Evolutionary conservation across 1,140 invertebrate genomes (phyloP), one percentile per base, ranked within the genome.

Genomic region (Manduca sexta): DNA sequence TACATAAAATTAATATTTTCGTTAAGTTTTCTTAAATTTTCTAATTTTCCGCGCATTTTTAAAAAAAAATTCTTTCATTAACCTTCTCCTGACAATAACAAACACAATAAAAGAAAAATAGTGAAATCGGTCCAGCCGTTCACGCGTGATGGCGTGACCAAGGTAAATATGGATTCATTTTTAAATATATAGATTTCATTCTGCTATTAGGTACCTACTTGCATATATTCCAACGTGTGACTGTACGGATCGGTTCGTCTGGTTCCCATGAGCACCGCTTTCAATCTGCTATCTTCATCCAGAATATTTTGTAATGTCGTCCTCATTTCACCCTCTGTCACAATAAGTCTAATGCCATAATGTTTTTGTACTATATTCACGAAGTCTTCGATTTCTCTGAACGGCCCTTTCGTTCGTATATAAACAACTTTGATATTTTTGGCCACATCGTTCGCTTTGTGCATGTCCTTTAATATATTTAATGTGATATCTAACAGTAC

Each of bases 241-340:
- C 92, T 92, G 70, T 90, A 91, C 0, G 96, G 95, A 88, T 99
- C 97, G 5, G 91, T 93, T 54, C 89, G 88, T 58, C 97, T 88
- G 13, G 92, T 95, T 26, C 97, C 97, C 92, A 98, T 95, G 2
- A 98, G 84, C 46, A 94, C 92, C 2, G 93, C 95, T 80, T 94
- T 93, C 4, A 97, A 87, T 38, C 89, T 72, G 0, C 89, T 88
- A 69, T 92, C 90, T 10, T 91, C 84, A 0, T 86, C 62, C 7
- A 94, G 70, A 38, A 97, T 14, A 14, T 38, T 79, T 16, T 73
- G 64, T 13, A 98, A 77, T 1, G 91, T 92, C 15, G 84, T 69
- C 79, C 93, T 95, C 48, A 98, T 92, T 34, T 91, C 89, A 0
- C 90, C 91, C 51, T 90, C 86, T 43, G 91, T 90, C n/a, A 88